phyloP scores from a whole-genome alignment of 2,113 vertebrate species.

The Anas platyrhynchos region DNA sequence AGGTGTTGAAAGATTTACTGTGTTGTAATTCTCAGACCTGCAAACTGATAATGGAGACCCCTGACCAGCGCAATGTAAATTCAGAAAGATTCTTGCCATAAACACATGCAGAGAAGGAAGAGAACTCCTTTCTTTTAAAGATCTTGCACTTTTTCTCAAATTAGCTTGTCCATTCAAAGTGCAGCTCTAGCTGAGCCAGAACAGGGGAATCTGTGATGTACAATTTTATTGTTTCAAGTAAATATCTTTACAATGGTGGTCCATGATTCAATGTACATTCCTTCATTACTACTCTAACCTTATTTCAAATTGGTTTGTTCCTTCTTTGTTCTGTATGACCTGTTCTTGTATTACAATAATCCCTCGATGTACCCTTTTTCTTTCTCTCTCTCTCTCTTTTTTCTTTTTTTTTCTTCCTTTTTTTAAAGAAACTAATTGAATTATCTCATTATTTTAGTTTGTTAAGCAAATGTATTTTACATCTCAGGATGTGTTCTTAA shows the following conservation, averaged over 20 bases:
- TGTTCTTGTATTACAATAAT: conserved; percentile 94
- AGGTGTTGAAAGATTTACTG: conserved; percentile 79
- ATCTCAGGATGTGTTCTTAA: conserved; percentile 95
- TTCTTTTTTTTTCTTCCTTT: conserved; percentile 78
- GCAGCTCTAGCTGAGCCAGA: conserved; percentile 58
- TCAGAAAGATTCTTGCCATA: conserved; percentile 74
- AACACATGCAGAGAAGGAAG: conserved; percentile 66
- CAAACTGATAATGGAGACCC: conserved; percentile 80
- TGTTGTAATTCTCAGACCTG: conserved; percentile 77
- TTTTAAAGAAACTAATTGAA: conserved; percentile 94
- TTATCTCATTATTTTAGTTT: conserved; percentile 98
- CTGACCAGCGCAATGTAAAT: conserved; percentile 78
- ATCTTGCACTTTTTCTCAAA: conserved; percentile 72
- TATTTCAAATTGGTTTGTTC: conserved; percentile 90
- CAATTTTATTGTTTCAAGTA: conserved; percentile 81
- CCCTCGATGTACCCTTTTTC: conserved; percentile 90
- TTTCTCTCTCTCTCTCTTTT: conserved; percentile 41
- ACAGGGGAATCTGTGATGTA: conserved; percentile 63
- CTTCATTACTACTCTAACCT: conserved; percentile 87
- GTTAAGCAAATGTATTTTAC: conserved; percentile 99
- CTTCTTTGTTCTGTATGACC: conserved; percentile 88
- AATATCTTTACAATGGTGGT: conserved; percentile 83
- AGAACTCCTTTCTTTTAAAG: conserved; percentile 68
- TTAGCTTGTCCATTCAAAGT: conserved; percentile 75
- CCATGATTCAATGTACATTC: conserved; percentile 84